Base-by-base conservation (phyloP, 2,113 vertebrate genomes). In the Eptatretus burgeri region DNA sequence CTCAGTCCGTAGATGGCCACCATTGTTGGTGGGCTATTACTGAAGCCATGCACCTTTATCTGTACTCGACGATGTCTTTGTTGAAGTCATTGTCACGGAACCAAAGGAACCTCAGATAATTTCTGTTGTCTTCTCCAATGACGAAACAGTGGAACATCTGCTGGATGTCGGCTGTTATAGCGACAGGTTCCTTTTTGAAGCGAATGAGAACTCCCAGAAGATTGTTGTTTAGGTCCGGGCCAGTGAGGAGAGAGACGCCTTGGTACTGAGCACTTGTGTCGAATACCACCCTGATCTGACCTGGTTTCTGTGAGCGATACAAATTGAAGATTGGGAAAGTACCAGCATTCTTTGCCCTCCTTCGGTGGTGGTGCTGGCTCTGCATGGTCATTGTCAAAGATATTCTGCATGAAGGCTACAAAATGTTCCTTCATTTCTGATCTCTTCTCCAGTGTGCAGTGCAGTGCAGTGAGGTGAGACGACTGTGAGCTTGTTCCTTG, bases 1-100 rank as follows among this genome's bases (percentile, higher is more conserved):
- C 41, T 2, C 11, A 69, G 64, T 2, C 69, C 63, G 50, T 66
- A 67, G 20, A 62, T 65, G 5, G 68, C 66, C 2, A 69, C 64
- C 2, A 65, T 64, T 41, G 68, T 65, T 14, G 65, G 69, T 12
- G 66, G 68, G 20, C 52, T 63, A 51, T 67, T 71, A 1, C 67
- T 52, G 7, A 70, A 70, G 10, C n/a, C n/a, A n/a, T 70, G 66
- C 2, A 66, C 68, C 2, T 10, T 68, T 65, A 70, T 71, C 65
- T 10, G 56, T 67, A 67, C 5, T 68, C 69, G 7, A 67, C 51
- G 9, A 70, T 50, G 1, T 63, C 65, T 51, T 67, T 65, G 16
- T 27, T 49, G 2, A 56, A 18, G 49, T 69, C 18, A 41, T 71
- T 70, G 14, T 67, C 63, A 12, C 18, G 9, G 56, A 64, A 64